Base-by-base conservation (phyloP, 2,113 vertebrate genomes). In the Natator depressus region DNA sequence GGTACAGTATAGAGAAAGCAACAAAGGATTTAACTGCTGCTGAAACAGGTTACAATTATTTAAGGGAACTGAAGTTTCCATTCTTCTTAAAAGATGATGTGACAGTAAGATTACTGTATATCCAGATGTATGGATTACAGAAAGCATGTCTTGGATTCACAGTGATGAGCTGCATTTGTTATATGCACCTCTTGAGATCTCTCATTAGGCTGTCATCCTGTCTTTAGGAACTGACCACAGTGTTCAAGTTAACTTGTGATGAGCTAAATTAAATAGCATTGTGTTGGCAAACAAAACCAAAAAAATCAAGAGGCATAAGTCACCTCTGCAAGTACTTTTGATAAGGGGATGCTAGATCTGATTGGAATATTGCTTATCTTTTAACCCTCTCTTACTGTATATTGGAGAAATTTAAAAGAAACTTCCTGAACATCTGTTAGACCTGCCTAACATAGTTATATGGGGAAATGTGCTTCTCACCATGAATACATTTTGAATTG, bases 141-240 rank as follows among this genome's bases (percentile, higher is more conserved):
- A 83, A 62, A 93, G 55, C 62, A 8, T 10, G 89, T 75, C 62
- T 35, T 87, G 82, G 95, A 92, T 93, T 95, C 79, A 29, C 88
- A 82, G 54, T 42, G 93, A 84, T 90, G 76, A 96, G 83, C 89
- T 94, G 91, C 83, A 90, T 93, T 96, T 90, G 85, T n/a, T 87
- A 76, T 2, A 1, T 25, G 75, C 49, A 27, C 94, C 65, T 83
- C 80, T 27, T 22, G 17, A 51, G 82, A 38, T 54, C 92, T 72
- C 17, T 59, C 46, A 20, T 1, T 10, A 50, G 93, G 91, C 38
- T 82, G 83, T 31, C 54, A 47, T 10, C 27, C 10, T 85, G 35
- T 80, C 24, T 79, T 51, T 2, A 2, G 51, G 94, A 84, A 0
- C 5, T 3, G 47, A 93, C 51, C 24, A 24, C 38, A 6, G 5